Percentiles rank a stretch among this genome's conserved stretches.
Conservation (phyloP, 2,888 invertebrate species). For the Plusia festucae region DNA sequence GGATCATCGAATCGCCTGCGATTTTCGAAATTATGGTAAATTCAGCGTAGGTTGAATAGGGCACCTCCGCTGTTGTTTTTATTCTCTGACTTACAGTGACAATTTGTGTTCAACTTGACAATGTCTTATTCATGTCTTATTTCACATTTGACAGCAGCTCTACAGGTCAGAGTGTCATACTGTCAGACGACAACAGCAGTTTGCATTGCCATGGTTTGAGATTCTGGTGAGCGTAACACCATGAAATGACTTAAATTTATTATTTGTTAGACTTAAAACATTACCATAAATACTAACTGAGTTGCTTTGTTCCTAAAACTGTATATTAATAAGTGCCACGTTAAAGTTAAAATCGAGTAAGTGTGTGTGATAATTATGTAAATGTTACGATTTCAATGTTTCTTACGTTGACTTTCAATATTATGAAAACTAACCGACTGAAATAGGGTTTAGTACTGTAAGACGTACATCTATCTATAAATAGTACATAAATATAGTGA, state of each 20-base stretch:
- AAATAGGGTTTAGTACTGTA: not conserved
- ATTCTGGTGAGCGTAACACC: slow-evolving; percentile 42
- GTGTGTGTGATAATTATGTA: slow-evolving; percentile 53
- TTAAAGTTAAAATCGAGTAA: slow-evolving; percentile 48
- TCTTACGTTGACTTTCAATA: slow-evolving; percentile 17
- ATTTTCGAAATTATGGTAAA: too few species aligned
- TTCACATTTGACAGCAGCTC: not conserved
- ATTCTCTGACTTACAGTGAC: too few species aligned
- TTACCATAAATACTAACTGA: slow-evolving; percentile 25
- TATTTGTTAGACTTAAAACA: slow-evolving; percentile 31
- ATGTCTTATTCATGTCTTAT: too few species aligned
- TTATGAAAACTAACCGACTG: slow-evolving; percentile 6
- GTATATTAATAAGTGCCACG: slow-evolving; percentile 52
- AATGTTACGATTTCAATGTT: slow-evolving; percentile 37
- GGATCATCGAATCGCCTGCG: too few species aligned
- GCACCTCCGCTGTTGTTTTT: too few species aligned
- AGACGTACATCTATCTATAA: not conserved
- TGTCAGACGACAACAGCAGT: slow-evolving; percentile 31
- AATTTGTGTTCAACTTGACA: not conserved
- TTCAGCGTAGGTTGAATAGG: too few species aligned
- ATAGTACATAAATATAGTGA: not conserved
- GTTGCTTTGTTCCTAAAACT: slow-evolving; percentile 38
- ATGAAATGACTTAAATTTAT: slow-evolving; percentile 52
- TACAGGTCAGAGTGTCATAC: slow-evolving; percentile 21
- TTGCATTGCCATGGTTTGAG: slow-evolving; percentile 36